These are phyloP conservation scores for Myioborus melanocephalus DNA, from an alignment of 2,797 vertebrate genomes.

Conservation along the genomic window DNA sequence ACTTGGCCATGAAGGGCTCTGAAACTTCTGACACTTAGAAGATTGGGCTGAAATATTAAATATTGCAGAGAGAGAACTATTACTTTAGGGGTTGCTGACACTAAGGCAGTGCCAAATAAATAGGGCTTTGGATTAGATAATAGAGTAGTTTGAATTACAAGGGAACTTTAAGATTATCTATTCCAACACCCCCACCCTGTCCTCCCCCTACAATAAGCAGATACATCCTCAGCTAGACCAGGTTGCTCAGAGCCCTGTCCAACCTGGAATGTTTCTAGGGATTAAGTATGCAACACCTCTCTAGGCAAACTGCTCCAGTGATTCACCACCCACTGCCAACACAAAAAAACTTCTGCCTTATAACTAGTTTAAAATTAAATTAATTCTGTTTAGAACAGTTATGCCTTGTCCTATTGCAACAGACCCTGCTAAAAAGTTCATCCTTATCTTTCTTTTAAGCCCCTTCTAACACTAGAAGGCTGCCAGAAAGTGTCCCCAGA, in stretches of 20 bases:
- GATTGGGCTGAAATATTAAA: background rate
- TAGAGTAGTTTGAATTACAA: background rate
- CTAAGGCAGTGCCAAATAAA: background rate
- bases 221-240: background rate
- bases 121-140: background rate
- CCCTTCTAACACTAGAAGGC: background rate
- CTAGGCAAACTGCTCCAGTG: background rate
- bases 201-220: background rate
- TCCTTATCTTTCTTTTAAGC: background rate
- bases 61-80: background rate
- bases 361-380: background rate
- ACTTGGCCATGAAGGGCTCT: background rate
- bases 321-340: background rate
- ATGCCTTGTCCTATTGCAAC: background rate
- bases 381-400: background rate
- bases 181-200: rapidly evolving
- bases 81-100: background rate
- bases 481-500: background rate
- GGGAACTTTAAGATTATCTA: background rate
- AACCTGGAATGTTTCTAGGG: background rate
- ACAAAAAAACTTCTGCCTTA: background rate
- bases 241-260: background rate
- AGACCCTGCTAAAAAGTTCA: background rate
- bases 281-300: background rate
- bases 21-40: background rate